Base-by-base conservation (phyloP, 2,113 vertebrate species). In the Agelaius tricolor region DNA sequence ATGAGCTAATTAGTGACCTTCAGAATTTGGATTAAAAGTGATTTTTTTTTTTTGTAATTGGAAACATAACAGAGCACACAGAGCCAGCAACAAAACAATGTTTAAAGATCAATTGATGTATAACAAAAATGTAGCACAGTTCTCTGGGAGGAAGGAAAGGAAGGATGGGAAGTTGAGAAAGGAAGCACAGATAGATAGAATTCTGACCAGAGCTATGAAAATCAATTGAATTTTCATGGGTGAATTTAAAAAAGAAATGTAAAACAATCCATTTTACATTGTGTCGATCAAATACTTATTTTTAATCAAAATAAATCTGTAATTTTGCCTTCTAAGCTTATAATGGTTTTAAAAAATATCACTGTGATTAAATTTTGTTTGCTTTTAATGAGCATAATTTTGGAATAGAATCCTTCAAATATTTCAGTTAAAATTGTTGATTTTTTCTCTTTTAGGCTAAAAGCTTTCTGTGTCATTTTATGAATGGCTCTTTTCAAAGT, bases 11-110 rank as follows among this genome's bases (percentile, higher is more conserved):
- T 89, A 69, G 37, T 90, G 78, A 90, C 61, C 87, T 94, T 78
- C 55, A 69, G 63, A 91, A 95, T 96, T 95, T 92, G 84, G 24
- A 83, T 71, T 55, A 75, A 92, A 87, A 55, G 17, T 59, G 11
- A 6, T 35, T 2, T 19, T 24, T 16, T 37, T 52, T 66, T 78
- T 65, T 39, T 41, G 10, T 35, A 82, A 73, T 6, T 80, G 59
- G 59, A 86, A 94, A 74, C 55, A 59, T n/a, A 68, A 55, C 11
- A 47, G 39, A 82, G 47, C 33, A 57, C 44, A 47, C 2, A 68
- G 62, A 90, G 26, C 16, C 67, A 80, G 54, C 3, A 87, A 89
- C 2, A 73, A 76, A 79, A 79, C 79, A 66, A 16, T 41, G 30
- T 41, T 55, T 76, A 27, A 90, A 57, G 24, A 76, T 43, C 26